These are phyloP conservation scores for Phaethon lepturus DNA, from an alignment of 2,113 vertebrate genomes.

Conservation along the genomic window DNA sequence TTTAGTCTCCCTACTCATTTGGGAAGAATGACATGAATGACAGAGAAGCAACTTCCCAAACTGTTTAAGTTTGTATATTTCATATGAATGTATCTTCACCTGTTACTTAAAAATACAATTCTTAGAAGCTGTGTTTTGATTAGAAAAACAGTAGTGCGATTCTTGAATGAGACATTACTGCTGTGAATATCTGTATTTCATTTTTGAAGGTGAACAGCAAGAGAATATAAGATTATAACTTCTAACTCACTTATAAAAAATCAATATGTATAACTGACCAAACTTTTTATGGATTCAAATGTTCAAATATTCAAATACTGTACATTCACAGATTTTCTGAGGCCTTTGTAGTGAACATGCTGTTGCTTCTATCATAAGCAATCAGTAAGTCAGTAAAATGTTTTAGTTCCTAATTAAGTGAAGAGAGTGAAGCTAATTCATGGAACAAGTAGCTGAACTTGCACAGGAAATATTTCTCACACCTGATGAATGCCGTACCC, in stretches of 20 bases:
- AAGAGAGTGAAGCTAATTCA: not conserved
- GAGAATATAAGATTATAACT: not conserved
- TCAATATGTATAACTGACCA: not conserved
- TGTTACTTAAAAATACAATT: not conserved
- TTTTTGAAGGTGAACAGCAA: not conserved
- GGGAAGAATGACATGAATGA: not conserved
- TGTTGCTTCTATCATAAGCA: not conserved
- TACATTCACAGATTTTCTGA: not conserved
- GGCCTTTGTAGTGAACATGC: not conserved
- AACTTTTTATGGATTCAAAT: not conserved
- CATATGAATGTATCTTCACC: not conserved
- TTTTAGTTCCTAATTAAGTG: not conserved
- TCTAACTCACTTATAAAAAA: not conserved
- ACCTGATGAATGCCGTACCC: not conserved
- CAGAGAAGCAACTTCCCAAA: not conserved
- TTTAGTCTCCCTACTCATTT: not conserved
- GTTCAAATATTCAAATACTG: not conserved
- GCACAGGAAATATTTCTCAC: not conserved
- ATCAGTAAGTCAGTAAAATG: not conserved
- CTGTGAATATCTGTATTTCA: not conserved
- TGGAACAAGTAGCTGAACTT: not conserved
- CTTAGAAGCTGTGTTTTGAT: not conserved
- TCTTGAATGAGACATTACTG: not conserved
- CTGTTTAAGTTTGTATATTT: not conserved
- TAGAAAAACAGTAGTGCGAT: not conserved